Conservation (phyloP, 2,113 vertebrate species). For the Pheucticus melanocephalus region DNA sequence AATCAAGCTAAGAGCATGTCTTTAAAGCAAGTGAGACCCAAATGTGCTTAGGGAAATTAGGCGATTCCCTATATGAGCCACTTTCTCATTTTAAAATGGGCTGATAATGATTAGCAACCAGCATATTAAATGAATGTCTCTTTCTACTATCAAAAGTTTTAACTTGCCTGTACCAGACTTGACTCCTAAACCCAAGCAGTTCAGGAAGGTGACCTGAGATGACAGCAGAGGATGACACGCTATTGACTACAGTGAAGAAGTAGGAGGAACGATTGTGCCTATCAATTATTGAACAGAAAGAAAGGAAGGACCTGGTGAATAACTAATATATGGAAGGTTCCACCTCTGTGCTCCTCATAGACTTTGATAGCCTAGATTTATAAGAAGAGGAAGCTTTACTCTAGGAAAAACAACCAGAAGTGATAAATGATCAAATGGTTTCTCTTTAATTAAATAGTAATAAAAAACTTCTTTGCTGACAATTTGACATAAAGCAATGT, state of each 20-base stretch:
- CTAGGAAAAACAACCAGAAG: not conserved
- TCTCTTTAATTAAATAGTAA: not conserved
- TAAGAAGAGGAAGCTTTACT: not conserved
- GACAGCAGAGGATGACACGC: constrained; percentile 38
- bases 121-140: constrained; percentile 48
- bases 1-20: constrained; percentile 47
- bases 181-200: constrained; percentile 44
- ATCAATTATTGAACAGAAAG: constrained; percentile 49
- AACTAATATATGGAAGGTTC: constrained; percentile 32
- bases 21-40: constrained; percentile 59
- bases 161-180: constrained; percentile 41
- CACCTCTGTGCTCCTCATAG: not conserved
- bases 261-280: constrained; percentile 41
- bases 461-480: not conserved
- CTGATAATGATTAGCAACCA: constrained; percentile 59
- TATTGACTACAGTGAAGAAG: constrained; percentile 60
- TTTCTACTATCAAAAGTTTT: constrained; percentile 58
- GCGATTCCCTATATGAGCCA: constrained; percentile 33
- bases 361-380: not conserved
- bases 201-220: constrained; percentile 59
- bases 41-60: constrained; percentile 67
- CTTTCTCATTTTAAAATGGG: constrained; percentile 55
- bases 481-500: not conserved
- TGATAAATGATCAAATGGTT: not conserved
- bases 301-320: constrained; percentile 36